Evolutionary conservation across 2,113 vertebrate genomes (phyloP), one percentile per base, ranked within the genome.

Genomic region (Acrocephalus kingi): DNA sequence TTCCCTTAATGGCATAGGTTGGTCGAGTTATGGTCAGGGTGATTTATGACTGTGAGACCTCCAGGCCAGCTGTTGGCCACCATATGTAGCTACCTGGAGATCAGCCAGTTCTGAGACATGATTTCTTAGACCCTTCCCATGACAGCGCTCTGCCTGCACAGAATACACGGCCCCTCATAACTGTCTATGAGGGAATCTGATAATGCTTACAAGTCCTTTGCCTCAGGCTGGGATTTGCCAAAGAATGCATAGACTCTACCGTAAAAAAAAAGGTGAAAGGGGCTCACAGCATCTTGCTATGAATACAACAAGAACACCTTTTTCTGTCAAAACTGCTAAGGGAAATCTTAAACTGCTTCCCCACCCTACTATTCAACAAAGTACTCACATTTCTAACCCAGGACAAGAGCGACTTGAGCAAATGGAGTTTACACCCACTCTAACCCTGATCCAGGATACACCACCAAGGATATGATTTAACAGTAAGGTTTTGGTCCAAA

Each of bases 121-220:
- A 64, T 46, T 76, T 90, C 20, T 68, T 20, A 59, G 79, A 79
- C 18, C 15, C 31, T 46, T 75, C 17, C 52, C 52, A 10, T 10
- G n/a, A 83, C 0, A 1, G 18, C 52, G 51, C n/a, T 82, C 37
- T 58, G 35, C 39, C 59, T 87, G 18, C 43, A 71, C 5, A 4
- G 66, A 80, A 87, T 5, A 68, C 30, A 43, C 0, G 0, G 16
- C 31, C 9, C 27, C 21, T 45, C 22, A 22, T 14, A 75, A 39
- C 18, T 49, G 24, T 33, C 73, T n/a, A 0, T 31, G 30, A 45
- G 2, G 23, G n/a, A 25, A 15, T 27, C 46, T 56, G 49, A 52
- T 46, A 61, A 41, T 19, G 24, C 31, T 58, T 48, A 33, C 6
- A 28, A 31, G 51, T 22, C 24, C 48, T 71, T 67, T 69, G 43